These are phyloP conservation scores for Graptemys geographica DNA, from an alignment of 2,797 vertebrate species.

Conservation along the genomic window DNA sequence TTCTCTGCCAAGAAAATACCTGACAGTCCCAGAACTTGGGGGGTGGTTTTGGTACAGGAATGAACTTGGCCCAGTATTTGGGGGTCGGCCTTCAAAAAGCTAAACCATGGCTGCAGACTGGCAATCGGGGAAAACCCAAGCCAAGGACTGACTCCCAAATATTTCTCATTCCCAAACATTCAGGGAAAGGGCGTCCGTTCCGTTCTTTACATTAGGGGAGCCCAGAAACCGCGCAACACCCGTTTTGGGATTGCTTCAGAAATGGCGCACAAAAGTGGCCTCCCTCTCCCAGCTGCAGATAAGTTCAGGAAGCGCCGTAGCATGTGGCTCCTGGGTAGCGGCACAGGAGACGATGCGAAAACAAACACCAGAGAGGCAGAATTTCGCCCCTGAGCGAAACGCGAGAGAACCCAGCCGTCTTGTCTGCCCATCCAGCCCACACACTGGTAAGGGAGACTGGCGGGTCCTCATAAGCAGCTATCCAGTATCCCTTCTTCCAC, in stretches of 20 bases:
- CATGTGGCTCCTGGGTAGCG: not conserved
- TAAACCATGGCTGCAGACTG: not conserved
- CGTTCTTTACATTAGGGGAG: not conserved
- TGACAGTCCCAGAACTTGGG: conserved; percentile 35
- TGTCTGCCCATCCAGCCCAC: not conserved
- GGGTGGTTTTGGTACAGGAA: not conserved
- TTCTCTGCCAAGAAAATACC: conserved; percentile 67
- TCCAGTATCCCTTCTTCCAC: not conserved
- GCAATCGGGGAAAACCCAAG: not conserved
- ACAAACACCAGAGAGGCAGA: not conserved
- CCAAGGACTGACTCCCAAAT: not conserved
- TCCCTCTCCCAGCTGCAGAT: not conserved
- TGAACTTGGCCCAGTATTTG: not conserved
- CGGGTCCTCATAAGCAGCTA: not conserved
- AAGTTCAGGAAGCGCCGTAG: not conserved
- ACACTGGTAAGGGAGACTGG: not conserved
- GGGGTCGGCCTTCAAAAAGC: not conserved
- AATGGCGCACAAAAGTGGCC: not conserved
- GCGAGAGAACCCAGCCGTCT: not conserved
- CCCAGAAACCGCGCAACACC: not conserved
- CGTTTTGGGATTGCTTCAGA: not conserved
- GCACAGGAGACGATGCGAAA: not conserved
- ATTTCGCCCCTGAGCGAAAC: not conserved
- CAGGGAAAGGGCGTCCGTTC: not conserved
- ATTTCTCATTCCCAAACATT: not conserved